phyloP scores from a whole-genome alignment of 2,113 vertebrate species.

The Scomber japonicus region DNA sequence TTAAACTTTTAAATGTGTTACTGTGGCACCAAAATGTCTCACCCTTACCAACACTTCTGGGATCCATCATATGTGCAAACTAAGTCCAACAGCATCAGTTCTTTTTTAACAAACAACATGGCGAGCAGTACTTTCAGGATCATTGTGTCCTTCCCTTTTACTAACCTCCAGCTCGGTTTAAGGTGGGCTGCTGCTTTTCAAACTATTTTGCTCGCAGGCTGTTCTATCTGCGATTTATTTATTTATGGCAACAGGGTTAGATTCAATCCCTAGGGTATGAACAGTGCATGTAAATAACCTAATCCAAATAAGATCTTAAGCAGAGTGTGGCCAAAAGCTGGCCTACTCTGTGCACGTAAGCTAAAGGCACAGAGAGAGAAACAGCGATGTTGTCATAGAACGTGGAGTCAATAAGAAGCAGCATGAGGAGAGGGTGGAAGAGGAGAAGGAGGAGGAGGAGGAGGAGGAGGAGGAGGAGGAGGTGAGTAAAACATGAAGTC shows the following conservation, averaged over 20 bases:
- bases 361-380: slow-evolving; percentile 10
- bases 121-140: slow-evolving; percentile 5
- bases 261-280: slow-evolving; percentile 21
- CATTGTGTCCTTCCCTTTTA: slow-evolving; percentile 2
- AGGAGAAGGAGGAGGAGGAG: slow-evolving; percentile 6
- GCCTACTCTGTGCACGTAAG: slow-evolving; percentile 5
- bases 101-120: slow-evolving; percentile 1
- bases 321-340: slow-evolving; percentile 32
- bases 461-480: slow-evolving; percentile 51
- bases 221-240: slow-evolving; percentile 47
- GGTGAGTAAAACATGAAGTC: slow-evolving; percentile 71
- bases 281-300: slow-evolving; percentile 48
- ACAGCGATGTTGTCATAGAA: slow-evolving; percentile 49
- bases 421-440: slow-evolving; percentile 13
- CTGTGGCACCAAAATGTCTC: neutral
- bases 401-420: slow-evolving; percentile 57
- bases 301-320: slow-evolving; percentile 30
- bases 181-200: slow-evolving; percentile 3
- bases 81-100: slow-evolving; percentile 2
- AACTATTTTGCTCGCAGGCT: neutral
- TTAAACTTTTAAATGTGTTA: neutral
- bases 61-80: neutral
- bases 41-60: too few relatives aligned
- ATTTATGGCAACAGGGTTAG: slow-evolving; percentile 40
- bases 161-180: slow-evolving; percentile 27